A percentile compares a stretch with the other conserved stretches of the same genome.
Evolutionary conservation across 2,113 vertebrate genomes (phyloP).

Genomic region (Cacatua alba): DNA sequence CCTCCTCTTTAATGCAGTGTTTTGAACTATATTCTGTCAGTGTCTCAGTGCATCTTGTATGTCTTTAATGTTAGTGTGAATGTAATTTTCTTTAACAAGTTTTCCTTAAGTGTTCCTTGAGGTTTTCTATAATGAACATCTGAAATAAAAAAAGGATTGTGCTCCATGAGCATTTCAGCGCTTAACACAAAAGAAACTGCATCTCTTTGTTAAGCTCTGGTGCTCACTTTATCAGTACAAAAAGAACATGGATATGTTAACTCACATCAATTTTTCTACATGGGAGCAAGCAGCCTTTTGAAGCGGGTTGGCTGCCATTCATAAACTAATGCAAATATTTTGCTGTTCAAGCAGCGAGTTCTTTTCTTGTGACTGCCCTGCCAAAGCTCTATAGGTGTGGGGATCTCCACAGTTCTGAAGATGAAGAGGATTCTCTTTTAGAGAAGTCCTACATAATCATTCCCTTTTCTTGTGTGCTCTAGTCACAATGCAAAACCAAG

Average conservation of each 20-base stretch:
- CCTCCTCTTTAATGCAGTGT: conserved; percentile 35
- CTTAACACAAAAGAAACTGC: conserved; percentile 21
- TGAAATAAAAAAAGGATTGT: conserved; percentile 22
- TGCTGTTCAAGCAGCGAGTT: conserved; percentile 22
- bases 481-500: conserved; percentile 31
- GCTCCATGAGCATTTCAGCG: conserved; percentile 11
- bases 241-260: conserved; percentile 35
- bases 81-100: conserved; percentile 54
- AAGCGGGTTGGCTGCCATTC: conserved; percentile 9
- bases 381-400: neutral
- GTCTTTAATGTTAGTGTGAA: conserved; percentile 48
- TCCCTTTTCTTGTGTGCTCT: conserved; percentile 11
- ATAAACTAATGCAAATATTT: neutral
- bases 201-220: conserved; percentile 34
- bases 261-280: conserved; percentile 27
- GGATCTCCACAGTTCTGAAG: conserved; percentile 15
- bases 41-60: conserved; percentile 60
- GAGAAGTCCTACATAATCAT: conserved; percentile 43
- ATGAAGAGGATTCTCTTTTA: conserved; percentile 25
- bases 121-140: neutral
- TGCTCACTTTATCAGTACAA: conserved; percentile 15
- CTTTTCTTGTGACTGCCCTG: conserved; percentile 32
- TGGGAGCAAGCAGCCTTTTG: conserved; percentile 4
- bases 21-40: conserved; percentile 58
- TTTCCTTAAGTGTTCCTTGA: conserved; percentile 17